Evolutionary conservation across 2,797 vertebrate species (phyloP), one percentile per base, ranked within the genome.

Genomic region (Xenentodon cancila): DNA sequence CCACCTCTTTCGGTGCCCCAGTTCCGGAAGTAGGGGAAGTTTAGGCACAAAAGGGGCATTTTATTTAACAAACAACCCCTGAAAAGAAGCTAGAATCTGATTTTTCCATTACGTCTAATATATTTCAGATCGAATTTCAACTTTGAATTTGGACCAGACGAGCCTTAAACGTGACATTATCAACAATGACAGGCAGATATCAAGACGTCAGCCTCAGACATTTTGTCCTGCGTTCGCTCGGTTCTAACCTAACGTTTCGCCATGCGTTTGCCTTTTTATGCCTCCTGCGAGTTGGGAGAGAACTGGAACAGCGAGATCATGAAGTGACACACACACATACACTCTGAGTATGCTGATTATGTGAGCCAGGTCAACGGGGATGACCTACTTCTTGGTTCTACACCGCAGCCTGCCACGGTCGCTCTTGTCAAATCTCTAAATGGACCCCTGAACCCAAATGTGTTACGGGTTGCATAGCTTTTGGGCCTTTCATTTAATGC

Each of bases 371-470:
- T 96, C 95, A 95, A 88, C 77, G 76, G 89, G 89, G 93, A 90
- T 96, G 96, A 96, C 97, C 96, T 95, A 97, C 92, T 97, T 97
- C 93, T 94, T 48, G 66, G 85, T 88, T 88, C 84, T 88, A 89
- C 91, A 93, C 89, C 86, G 89, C 88, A 86, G 90, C 88, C 91
- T 95, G 95, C 95, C 95, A 95, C 89, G 91, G 88, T 87, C 87
- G 72, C 84, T 96, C 92, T 93, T 74, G 88, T 97, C 94, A 95
- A 80, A 84, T 82, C 79, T 53, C 68, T 79, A 80, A 91, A 90
- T 88, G 86, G 88, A 84, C 89, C 89, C 81, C 85, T 87, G 89
- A 79, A 70, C 85, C 87, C 85, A 82, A 81, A 84, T 91, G 84
- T 88, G 82, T 8, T 4, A 11, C 4, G 4, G 42, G 81, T 85